Conservation (phyloP, 2,113 vertebrate species). For the Calonectris borealis region DNA sequence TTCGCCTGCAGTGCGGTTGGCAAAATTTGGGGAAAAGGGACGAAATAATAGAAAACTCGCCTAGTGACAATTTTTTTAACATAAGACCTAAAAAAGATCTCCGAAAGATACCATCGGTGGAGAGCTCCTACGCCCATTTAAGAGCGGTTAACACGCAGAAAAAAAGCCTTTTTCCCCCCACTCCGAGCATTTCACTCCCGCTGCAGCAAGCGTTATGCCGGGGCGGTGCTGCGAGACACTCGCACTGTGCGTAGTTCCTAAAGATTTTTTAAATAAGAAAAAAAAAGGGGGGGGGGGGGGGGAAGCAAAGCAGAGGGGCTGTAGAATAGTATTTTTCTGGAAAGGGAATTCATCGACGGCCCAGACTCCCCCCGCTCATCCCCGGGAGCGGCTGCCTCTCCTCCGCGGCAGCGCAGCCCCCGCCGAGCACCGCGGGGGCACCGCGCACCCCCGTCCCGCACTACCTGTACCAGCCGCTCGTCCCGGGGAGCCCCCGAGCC, state of each 20-base stretch:
- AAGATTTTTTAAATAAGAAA: not conserved
- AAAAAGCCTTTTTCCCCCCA: not conserved
- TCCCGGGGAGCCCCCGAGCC: not conserved
- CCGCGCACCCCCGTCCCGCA: too few species aligned
- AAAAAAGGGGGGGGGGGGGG: too few species aligned
- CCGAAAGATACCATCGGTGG: not conserved
- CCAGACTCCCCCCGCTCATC: not conserved
- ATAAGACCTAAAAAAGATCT: not conserved
- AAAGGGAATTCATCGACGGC: not conserved
- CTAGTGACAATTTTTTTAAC: not conserved
- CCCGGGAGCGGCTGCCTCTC: not conserved
- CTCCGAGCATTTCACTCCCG: not conserved
- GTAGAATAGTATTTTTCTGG: not conserved
- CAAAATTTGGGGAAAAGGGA: not conserved
- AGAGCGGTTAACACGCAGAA: not conserved
- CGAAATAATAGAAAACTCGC: not conserved
- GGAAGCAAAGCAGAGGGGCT: not conserved
- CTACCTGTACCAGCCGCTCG: too few species aligned
- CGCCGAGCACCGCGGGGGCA: not conserved
- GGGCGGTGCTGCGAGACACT: not conserved
- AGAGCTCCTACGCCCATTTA: not conserved
- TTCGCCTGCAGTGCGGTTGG: not conserved
- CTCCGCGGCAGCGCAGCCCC: not conserved
- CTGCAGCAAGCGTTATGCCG: not conserved
- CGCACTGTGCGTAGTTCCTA: rapidly evolving